Percentiles rank a stretch among this genome's conserved stretches.
These are phyloP conservation scores for Eupithecia inturbata DNA, from an alignment of 2,888 invertebrate species.

Conservation along the genomic window DNA sequence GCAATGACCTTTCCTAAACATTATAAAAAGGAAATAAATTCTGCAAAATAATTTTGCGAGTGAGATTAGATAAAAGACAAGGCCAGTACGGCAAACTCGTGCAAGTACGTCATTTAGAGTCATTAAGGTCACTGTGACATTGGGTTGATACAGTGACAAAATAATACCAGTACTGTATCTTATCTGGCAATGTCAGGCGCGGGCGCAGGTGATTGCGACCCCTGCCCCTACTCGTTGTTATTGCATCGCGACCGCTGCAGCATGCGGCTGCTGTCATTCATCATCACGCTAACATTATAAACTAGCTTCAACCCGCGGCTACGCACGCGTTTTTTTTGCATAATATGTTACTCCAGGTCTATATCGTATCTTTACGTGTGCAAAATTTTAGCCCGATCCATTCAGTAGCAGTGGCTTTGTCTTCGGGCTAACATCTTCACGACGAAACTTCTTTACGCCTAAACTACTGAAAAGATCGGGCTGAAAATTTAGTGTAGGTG, in stretches of 20 bases:
- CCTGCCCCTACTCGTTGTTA: constrained; percentile 58
- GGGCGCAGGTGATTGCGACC: constrained; percentile 79
- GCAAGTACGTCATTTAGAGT: constrained; percentile 78
- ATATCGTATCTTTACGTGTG: background rate
- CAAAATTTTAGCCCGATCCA: background rate
- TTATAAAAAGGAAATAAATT: constrained; percentile 55
- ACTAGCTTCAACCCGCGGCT: background rate
- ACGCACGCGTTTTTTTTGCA: background rate
- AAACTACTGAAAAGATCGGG: no score
- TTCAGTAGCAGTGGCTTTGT: background rate
- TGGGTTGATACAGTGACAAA: constrained; percentile 80
- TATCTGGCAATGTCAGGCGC: constrained; percentile 82
- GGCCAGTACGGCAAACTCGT: constrained; percentile 73
- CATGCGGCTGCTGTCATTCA: background rate
- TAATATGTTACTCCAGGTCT: background rate
- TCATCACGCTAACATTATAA: background rate
- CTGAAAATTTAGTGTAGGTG: no score
- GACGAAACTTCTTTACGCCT: no score
- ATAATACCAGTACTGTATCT: constrained; percentile 78
- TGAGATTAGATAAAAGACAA: constrained; percentile 82
- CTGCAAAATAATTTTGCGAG: constrained; percentile 70
- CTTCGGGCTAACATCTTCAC: no score
- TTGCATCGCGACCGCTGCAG: constrained; percentile 18
- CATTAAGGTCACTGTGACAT: constrained; percentile 84
- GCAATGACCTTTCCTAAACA: constrained; percentile 22